Evolutionary conservation across 2,888 invertebrate genomes (phyloP).

Genomic region (Agrenia bidenticulata): DNA sequence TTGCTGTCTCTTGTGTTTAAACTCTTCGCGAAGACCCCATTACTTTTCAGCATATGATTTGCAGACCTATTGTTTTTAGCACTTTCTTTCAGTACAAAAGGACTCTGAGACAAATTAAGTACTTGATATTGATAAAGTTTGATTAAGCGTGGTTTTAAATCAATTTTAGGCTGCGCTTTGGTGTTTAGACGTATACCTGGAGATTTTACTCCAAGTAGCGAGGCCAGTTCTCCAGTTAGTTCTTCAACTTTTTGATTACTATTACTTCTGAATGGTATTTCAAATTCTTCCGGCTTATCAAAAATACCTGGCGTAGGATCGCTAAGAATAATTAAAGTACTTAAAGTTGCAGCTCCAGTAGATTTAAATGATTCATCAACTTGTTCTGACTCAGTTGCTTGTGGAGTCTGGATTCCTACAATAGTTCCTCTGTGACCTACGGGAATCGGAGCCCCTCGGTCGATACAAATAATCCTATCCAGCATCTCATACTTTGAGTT

Average conservation of each 20-base stretch:
- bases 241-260: conserved; percentile 16
- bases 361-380: conserved; percentile 49
- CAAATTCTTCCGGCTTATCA: conserved; percentile 31
- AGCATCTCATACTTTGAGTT: conserved; percentile 68
- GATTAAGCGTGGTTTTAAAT: conserved; percentile 38
- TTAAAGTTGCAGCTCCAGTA: conserved; percentile 41
- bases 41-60: background rate
- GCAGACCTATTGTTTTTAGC: background rate
- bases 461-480: conserved; percentile 81
- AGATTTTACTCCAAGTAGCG: conserved; percentile 26
- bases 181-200: too few species aligned
- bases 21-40: background rate
- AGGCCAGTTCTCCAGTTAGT: conserved; percentile 25
- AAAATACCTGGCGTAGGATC: conserved; percentile 49
- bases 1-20: background rate
- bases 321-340: conserved; percentile 41
- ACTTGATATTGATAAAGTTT: conserved; percentile 50
- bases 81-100: conserved; percentile 3
- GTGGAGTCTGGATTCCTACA: conserved; percentile 61
- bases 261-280: background rate
- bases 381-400: conserved; percentile 31
- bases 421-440: conserved; percentile 81
- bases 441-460: conserved; percentile 74
- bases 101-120: conserved; percentile 41
- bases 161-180: too few species aligned